phyloP scores from a whole-genome alignment of 2,888 invertebrate species.

The Phragmatobia fuliginosa region DNA sequence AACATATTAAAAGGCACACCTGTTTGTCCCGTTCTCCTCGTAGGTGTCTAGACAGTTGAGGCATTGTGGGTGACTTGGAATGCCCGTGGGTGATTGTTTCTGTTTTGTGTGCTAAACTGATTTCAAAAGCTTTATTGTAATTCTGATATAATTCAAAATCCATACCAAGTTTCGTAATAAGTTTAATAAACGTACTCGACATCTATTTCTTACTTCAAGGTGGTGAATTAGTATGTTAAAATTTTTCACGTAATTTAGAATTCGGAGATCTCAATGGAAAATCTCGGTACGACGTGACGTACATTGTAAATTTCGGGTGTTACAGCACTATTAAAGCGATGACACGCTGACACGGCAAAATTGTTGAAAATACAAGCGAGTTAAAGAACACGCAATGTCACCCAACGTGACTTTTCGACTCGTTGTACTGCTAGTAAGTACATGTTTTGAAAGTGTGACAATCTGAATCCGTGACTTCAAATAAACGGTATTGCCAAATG shows the following conservation, averaged over 20 bases:
- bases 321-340: constrained; percentile 60
- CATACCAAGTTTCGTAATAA: not conserved
- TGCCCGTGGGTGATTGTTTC: constrained; percentile 45
- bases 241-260: constrained; percentile 61
- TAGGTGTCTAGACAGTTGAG: constrained; percentile 34
- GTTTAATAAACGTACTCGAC: not conserved
- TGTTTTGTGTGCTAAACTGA: constrained; percentile 41
- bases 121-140: constrained; percentile 33
- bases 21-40: constrained; percentile 32
- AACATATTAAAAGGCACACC: constrained; percentile 39
- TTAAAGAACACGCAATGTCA: constrained; percentile 67
- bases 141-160: constrained; percentile 12
- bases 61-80: constrained; percentile 46
- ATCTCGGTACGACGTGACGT: constrained; percentile 67
- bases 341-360: constrained; percentile 71
- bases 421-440: constrained; percentile 34
- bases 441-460: constrained; percentile 30
- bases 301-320: constrained; percentile 63
- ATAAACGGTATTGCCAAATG: constrained; percentile 54
- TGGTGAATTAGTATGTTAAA: constrained; percentile 48
- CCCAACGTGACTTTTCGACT: constrained; percentile 54
- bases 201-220: not conserved
- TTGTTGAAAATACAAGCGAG: constrained; percentile 68
- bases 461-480: constrained; percentile 44
- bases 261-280: constrained; percentile 70